Evolutionary conservation across 2,113 vertebrate species (phyloP).

Genomic region (crab-eating macaque (Macaca fascicularis)): T2T-MFA8v1.1 NC_088376.1:35425501-35426000

Average conservation of each 20-base stretch:
- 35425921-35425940: not conserved
- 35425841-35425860: not conserved
- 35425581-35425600: not conserved
- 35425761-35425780: not conserved
- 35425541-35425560: not conserved
- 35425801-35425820: not conserved
- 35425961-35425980: not conserved
- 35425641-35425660: not conserved
- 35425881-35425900: not conserved
- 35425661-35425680: not conserved
- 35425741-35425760: not conserved
- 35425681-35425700: slow-evolving; percentile 8
- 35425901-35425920: not conserved
- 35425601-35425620: not conserved
- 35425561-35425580: not conserved
- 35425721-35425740: not conserved
- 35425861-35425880: not conserved
- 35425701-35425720: not conserved
- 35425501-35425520: not conserved
- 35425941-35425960: not conserved
- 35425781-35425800: not conserved
- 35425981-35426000: not conserved
- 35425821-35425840: not conserved
- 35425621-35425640: not conserved
- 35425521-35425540: not conserved